Evolutionary conservation across 1,140 invertebrate genomes (phyloP), one percentile per base, ranked within the genome.

Genomic region (Bombus haemorrhoidalis): DNA sequence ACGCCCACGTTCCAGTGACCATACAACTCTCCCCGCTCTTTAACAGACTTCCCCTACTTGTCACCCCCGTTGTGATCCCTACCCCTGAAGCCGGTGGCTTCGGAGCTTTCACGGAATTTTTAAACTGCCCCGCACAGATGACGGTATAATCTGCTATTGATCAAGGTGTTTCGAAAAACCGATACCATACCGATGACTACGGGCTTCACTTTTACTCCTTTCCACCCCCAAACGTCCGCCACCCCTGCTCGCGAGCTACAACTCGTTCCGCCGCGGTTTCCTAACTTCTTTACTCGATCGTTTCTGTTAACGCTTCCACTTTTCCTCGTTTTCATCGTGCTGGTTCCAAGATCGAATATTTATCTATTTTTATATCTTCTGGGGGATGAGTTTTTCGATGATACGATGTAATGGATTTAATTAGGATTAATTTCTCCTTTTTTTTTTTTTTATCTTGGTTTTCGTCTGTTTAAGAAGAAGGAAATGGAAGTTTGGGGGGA

Each of bases 81-180:
- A 73, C 81, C 47, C 53, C 68, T 39, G 73, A 80, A 71, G 73
- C 80, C 89, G 86, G 88, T 92, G 91, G 92, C 92, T 93, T 93
- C 91, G 86, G 89, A 92, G 93, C 93, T 94, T 94, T 95, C 92
- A 94, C 91, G 92, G 92, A 93, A 93, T 94, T 95, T 94, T 94
- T 94, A 91, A 93, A 92, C 92, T 93, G 92, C 92, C 91, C 89
- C 89, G 90, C 89, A 91, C 91, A 94, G 94, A 94, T 93, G 93
- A 94, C 92, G 93, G 89, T 92, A 94, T 95, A 95, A 95, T 95
- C 94, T 93, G 91, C 93, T 93, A 93, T 93, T 93, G 93, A 95
- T 95, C 92, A 94, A 94, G 91, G 88, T 91, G 92, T 92, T 89
- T 81, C 86, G 88, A 92, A 92, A 91, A 93, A 91, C 90, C 88